Evolutionary conservation across 2,888 invertebrate genomes (phyloP), one percentile per base, ranked within the genome.

Genomic region (Orthonychiurus folsomi): DNA sequence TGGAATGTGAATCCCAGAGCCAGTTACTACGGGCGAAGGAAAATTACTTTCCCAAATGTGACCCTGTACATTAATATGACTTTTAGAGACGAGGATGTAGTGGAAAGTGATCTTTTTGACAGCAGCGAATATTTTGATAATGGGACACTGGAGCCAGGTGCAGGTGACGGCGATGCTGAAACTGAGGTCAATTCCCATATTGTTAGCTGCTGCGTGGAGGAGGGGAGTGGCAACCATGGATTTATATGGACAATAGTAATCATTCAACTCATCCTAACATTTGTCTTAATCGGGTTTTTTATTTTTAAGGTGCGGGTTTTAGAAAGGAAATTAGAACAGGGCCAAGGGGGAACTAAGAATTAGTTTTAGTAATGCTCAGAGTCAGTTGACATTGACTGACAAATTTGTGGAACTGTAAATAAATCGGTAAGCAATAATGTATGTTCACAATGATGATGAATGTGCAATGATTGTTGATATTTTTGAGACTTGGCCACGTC

Each of bases 11-110:
- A n/a, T 5, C 3, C 5, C 3, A 52, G 9, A 5, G 9, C 5
- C 5, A 5, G 25, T n/a, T 57, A 57, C 26, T 47, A 37, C 20
- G 20, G n/a, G 26, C 5, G 9, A 20, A 52, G 52, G n/a, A 21
- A 25, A 28, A 25, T 57, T 5, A 57, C 57, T 2, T 26, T 57
- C 12, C 57, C 26, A 21, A 28, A 57, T 47, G 18, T 57, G 3
- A 57, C 27, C 5, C 12, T 25, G 12, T 47, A 37, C 26, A 23
- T 57, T 9, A 57, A 57, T 23, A 57, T 57, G 57, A 57, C 57
- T 3, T 57, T 57, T 23, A 21, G 28, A n/a, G 57, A 57, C 3
- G 57, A 57, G 20, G 57, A 57, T 23, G 3, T 57, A 9, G 20
- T 57, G 2, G 47, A 57, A 47, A 21, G 26, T 5, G 57, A 57